Percentiles rank a stretch among this genome's conserved stretches.
These are phyloP conservation scores for Neodiprion virginianus DNA, from an alignment of 1,140 invertebrate genomes.

Conservation along the genomic window DNA sequence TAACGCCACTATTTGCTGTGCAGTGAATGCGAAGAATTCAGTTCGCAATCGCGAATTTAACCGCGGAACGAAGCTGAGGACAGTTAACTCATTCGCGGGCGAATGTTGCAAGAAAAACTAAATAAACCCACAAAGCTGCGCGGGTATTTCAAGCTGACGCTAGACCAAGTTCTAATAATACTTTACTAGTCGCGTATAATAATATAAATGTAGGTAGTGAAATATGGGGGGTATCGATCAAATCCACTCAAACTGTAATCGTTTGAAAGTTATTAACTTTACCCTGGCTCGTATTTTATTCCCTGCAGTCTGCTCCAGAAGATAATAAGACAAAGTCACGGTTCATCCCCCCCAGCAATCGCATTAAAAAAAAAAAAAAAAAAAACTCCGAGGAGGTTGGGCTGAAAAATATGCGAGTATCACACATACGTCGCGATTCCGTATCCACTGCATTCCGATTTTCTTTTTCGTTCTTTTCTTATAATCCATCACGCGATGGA, in stretches of 20 bases:
- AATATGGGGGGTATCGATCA: background rate
- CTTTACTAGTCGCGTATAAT: background rate
- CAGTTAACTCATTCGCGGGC: background rate
- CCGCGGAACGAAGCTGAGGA: background rate
- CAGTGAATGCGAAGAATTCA: background rate
- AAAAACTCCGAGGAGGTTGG: background rate
- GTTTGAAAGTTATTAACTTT: background rate
- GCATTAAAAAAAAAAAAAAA: background rate
- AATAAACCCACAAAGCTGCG: background rate
- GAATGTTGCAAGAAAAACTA: constrained; percentile 5
- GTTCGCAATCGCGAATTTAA: background rate
- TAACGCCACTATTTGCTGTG: background rate
- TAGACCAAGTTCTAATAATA: constrained; percentile 5
- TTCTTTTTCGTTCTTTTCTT: no score
- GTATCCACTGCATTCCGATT: no score
- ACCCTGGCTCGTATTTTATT: background rate
- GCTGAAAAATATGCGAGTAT: no score
- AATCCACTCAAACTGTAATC: background rate
- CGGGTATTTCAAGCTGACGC: background rate
- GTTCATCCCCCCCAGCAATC: background rate
- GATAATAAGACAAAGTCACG: background rate
- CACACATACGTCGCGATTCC: no score
- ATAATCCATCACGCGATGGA: no score
- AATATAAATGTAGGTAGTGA: background rate
- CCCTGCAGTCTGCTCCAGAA: background rate